Base-by-base conservation (phyloP, 1,140 invertebrate species). In the Acromyrmex charruanus region DNA sequence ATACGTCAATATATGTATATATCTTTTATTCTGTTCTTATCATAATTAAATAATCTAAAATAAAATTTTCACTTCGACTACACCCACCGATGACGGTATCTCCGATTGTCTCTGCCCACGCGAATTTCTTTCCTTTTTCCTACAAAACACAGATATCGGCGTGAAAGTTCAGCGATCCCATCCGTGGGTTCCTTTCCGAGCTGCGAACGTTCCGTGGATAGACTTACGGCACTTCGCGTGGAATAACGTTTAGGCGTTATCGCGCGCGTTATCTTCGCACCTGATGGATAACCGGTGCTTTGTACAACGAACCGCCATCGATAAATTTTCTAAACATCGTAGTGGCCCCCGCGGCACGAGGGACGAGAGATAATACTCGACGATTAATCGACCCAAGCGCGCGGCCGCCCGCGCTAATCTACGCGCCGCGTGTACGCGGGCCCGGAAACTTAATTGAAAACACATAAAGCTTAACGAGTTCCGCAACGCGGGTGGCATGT, bases 381-480 rank as follows among this genome's bases (percentile, higher is more conserved):
- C 86, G 89, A 92, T 92, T 92, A 91, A 92, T 92, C 86, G 90
- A 89, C 86, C 87, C 77, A 79, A 92, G 85, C 71, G 63, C 74
- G 63, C 75, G 68, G 77, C 55, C 63, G 79, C 68, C 49, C 79
- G 82, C 58, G 79, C 63, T 87, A 86, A 92, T 89, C 89, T 61
- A 61, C 86, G 69, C 63, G 65, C 87, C 88, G 69, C 65, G 61
- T 58, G 25, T 53, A 59, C 21, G 63, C 72, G 77, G 69, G 89
- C 81, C 85, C 87, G 88, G 90, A 92, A 91, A 89, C 87, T 92
- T 93, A 93, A 93, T 93, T 93, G 90, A 91, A 92, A 91, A 92
- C 87, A 86, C 77, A 59, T 72, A 72, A 77, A 79, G 89, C 75
- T 63, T 89, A 91, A 90, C 87, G 89, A 92, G 92, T 92, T 87